Conservation (phyloP, 2,888 invertebrate species). For the Drosophila dives region DNA sequence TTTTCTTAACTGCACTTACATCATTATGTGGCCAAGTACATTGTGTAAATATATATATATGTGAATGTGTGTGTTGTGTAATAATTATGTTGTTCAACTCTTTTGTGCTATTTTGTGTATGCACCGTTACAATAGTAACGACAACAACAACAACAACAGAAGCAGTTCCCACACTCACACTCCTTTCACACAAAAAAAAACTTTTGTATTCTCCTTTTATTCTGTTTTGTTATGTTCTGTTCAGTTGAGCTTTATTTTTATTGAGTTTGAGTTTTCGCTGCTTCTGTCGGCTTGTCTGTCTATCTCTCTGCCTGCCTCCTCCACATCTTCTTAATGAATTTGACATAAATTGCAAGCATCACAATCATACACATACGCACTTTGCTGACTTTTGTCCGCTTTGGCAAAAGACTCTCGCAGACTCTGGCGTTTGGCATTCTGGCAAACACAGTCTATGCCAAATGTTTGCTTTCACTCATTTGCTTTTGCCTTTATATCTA, state of each 20-base stretch:
- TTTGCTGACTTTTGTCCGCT: slow-evolving; percentile 47
- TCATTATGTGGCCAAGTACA: slow-evolving; percentile 44
- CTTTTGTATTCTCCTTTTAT: not conserved
- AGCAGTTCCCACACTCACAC: not conserved
- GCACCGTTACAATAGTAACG: slow-evolving; percentile 45
- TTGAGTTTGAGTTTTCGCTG: slow-evolving; percentile 25
- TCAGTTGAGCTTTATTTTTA: slow-evolving; percentile 25
- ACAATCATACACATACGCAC: slow-evolving; percentile 17
- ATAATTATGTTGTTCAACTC: slow-evolving; percentile 67
- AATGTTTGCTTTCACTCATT: slow-evolving; percentile 56
- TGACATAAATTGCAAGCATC: slow-evolving; percentile 72
- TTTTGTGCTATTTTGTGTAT: slow-evolving; percentile 56
- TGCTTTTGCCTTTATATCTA: slow-evolving; percentile 8
- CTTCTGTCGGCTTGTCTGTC: slow-evolving; percentile 6
- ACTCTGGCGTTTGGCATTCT: slow-evolving; percentile 38
- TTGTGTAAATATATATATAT: not conserved
- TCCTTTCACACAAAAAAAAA: slow-evolving; percentile 47
- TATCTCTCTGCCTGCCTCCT: slow-evolving; percentile 40
- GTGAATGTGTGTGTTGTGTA: slow-evolving; percentile 35
- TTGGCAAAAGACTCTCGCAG: slow-evolving; percentile 45
- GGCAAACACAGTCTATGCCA: slow-evolving; percentile 48
- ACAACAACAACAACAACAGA: slow-evolving; percentile 15
- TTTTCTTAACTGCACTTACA: slow-evolving; percentile 46
- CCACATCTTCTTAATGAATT: slow-evolving; percentile 73
- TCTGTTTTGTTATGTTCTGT: slow-evolving; percentile 11